A percentile compares a stretch with the other conserved stretches of the same genome.
Evolutionary conservation across 2,888 invertebrate genomes (phyloP).

Genomic region (Eupithecia inturbata): DNA sequence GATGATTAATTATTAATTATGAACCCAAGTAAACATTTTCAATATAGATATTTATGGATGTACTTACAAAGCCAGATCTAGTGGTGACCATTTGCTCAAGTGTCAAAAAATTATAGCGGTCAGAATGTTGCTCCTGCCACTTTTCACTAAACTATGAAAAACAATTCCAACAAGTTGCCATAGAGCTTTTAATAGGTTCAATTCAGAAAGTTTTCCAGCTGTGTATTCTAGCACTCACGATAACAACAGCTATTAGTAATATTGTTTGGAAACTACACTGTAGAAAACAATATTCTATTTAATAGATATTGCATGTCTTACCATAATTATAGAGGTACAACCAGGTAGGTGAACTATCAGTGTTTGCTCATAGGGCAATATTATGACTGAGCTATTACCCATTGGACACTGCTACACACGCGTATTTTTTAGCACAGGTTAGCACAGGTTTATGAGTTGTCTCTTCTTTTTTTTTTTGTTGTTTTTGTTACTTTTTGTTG

Average conservation of each 20-base stretch:
- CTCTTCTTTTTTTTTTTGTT: too few relatives aligned
- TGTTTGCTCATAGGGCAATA: too few relatives aligned
- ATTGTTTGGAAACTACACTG: constrained; percentile 1
- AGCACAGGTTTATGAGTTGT: too few relatives aligned
- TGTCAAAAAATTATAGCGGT: neutral
- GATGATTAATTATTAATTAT: neutral
- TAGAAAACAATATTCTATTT: constrained; percentile 14
- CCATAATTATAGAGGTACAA: constrained; percentile 6
- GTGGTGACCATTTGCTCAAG: neutral
- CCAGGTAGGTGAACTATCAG: neutral
- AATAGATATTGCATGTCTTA: constrained; percentile 7
- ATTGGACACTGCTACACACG: too few relatives aligned
- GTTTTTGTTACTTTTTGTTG: too few relatives aligned
- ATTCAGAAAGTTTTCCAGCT: neutral
- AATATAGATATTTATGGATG: neutral
- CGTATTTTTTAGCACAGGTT: too few relatives aligned
- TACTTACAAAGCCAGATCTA: neutral
- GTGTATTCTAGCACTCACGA: neutral
- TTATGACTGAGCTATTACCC: too few relatives aligned
- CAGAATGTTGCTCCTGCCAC: neutral
- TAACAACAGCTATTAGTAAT: constrained; percentile 4
- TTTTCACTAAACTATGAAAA: neutral
- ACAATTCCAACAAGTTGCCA: neutral
- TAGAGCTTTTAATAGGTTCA: neutral
- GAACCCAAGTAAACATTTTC: neutral